Base-by-base conservation (phyloP, 2,113 vertebrate genomes). In the Zingel zingel region DNA sequence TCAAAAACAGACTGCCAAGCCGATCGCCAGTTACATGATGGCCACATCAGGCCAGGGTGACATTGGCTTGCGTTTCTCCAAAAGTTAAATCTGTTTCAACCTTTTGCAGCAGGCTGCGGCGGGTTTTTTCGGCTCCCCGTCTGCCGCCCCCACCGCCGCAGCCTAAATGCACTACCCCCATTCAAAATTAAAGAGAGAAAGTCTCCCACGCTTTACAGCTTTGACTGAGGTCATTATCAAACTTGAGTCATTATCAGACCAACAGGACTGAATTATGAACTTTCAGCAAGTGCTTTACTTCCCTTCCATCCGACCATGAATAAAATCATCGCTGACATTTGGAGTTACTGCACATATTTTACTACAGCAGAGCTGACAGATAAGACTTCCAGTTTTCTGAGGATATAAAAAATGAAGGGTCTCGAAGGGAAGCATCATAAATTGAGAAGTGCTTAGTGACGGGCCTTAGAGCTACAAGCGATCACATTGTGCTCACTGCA, bases 251-350 rank as follows among this genome's bases (percentile, higher is more conserved):
- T 53, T n/a, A 33, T 66, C 68, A 18, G 30, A 71, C 39, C 51
- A 78, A 85, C 74, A 30, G n/a, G 61, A 48, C 51, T 73, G 36
- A 82, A 74, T 84, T 65, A 65, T 87, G 56, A 74, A 82, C 66
- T 69, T 75, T 59, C 25, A 82, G 73, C 39, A 56, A 65, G 39
- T 39, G 51, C 53, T 59, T 82, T 50, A 4, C 75, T 63, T 85
- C 58, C 13, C 33, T 65, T 48, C 59, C 33, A 3, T 69, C 27
- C 3, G 1, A 43, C n/a, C 56, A 23, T 45, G 7, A 68, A 73
- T 71, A 45, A 36, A 82, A 54, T 54, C 74, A 59, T 33, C 47
- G 0, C 43, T 70, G 68, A 74, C 63, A 69, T 77, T 47, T 84
- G 43, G 39, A 84, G 21, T 84, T 25, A 64, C 56, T 58, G 68